Base-by-base conservation (phyloP, 2,888 invertebrate species). In the Cylindroiulus punctatus region DNA sequence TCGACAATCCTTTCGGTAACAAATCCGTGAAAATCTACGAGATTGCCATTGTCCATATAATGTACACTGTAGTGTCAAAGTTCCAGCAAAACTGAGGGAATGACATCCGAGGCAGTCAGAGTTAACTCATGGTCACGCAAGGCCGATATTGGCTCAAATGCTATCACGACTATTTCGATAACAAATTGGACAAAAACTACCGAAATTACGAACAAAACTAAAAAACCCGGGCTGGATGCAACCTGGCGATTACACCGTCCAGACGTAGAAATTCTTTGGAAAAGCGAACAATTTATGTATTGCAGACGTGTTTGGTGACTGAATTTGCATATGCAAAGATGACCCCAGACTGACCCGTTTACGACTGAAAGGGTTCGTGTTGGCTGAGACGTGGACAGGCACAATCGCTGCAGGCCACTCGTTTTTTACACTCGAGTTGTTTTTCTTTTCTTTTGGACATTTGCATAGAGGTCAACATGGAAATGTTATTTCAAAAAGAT, bases 341-440 rank as follows among this genome's bases (percentile, higher is more conserved):
- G 57, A 65, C 57, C 57, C 57, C 57, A 65, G 57, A 65, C 57
- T 65, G 57, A 65, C 57, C 57, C 57, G 22, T 65, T 65, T 65
- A 65, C 57, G 57, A 26, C 57, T 65, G 22, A 65, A 65, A 65
- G 57, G 57, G 22, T 65, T 65, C 57, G 57, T 65, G 57, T 65
- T 65, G 57, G 57, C 57, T 26, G 57, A 65, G 57, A 65, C 57
- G 57, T 52, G 52, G 52, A 36, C 36, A 36, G 36, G 36, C 44
- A 65, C 57, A 65, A 65, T 65, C 22, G 57, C 57, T 10, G 26
- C 57, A 65, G 57, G 57, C 22, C 57, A 65, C 22, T 65, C 22
- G 22, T 22, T 65, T 65, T 65, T 52, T 57, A n/a, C n/a, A n/a
- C 7, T 12, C 17, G 19, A n/a, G 19, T 57, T 57, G n/a, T n/a